Evolutionary conservation across 2,888 invertebrate genomes (phyloP), one percentile per base, ranked within the genome.

Genomic region (Amphipyra berbera): DNA sequence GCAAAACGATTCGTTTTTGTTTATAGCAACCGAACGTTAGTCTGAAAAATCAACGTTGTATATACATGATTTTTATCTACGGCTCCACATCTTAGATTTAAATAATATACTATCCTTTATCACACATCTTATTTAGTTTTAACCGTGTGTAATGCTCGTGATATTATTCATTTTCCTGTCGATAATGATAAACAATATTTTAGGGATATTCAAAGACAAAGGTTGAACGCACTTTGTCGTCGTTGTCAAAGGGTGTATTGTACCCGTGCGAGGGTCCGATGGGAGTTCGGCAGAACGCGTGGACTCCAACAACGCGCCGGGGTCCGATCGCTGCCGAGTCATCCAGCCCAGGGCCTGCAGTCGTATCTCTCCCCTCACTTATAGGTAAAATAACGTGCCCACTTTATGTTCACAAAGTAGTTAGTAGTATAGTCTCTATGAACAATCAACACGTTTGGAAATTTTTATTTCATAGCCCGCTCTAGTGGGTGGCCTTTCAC

Each of bases 301-400:
- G 98, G 98, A 98, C 97, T 60, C 98, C 98, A 42, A 98, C 98
- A 41, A 97, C 97, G 88, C 96, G 98, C 71, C 96, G 98, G 53
- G 98, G 98, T 40, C 97, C 97, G 15, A 98, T 98, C 67, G 97
- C 98, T 47, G 98, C 98, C 2, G 98, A 98, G 93, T 95, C 96
- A 58, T 90, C 93, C n/a, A 98, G 97, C 83, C 98, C 98, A 15
- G 98, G 98, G 61, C 98, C 98, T 35, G 98, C 98, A 15, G 97
- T 97, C 72, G 98, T 98, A 6, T 96, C 97, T 59, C 92, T 98
- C 76, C 98, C 97, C 46, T 96, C 97, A 40, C 96, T 97, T 68
- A 97, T 98, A 85, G 98, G 98, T 97, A 94, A 66, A 37, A 48
- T 9, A 55, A 45, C 30, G 35, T 33, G 27, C 54, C 56, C 40